Conservation (phyloP, 1,140 invertebrate genomes). For the Drosophila miranda region DNA sequence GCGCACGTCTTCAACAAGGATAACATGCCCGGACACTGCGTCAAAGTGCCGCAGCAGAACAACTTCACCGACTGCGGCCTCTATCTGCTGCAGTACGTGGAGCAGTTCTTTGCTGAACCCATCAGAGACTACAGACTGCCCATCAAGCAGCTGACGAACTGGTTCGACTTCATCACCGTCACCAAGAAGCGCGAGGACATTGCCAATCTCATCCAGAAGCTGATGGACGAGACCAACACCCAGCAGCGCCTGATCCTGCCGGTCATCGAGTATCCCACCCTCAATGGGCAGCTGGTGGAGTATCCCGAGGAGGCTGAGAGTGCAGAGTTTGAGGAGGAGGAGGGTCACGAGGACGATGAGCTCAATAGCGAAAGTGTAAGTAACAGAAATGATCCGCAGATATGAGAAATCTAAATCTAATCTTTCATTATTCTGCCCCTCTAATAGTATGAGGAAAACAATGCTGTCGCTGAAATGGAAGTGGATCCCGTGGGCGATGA, state of each 20-base stretch:
- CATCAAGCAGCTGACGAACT: constrained; percentile 88
- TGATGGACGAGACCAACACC: constrained; percentile 85
- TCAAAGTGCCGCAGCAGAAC: constrained; percentile 97
- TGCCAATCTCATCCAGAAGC: constrained; percentile 87
- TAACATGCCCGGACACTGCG: constrained; percentile 91
- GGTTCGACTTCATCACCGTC: constrained; percentile 91
- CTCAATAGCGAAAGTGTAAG: constrained; percentile 56
- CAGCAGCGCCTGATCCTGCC: constrained; percentile 84
- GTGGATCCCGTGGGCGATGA: constrained; percentile 67
- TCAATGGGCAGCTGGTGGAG: constrained; percentile 84
- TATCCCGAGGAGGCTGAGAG: constrained; percentile 71
- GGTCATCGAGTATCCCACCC: constrained; percentile 86
- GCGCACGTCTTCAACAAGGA: constrained; percentile 88
- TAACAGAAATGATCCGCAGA: not conserved
- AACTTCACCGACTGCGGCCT: constrained; percentile 99
- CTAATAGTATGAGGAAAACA: constrained; percentile 52
- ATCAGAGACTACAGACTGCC: constrained; percentile 89
- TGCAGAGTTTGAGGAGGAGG: constrained; percentile 81
- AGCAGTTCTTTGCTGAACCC: constrained; percentile 95
- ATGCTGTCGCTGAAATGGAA: constrained; percentile 59
- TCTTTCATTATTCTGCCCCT: not conserved
- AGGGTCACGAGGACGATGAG: constrained; percentile 70
- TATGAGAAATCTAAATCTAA: not conserved
- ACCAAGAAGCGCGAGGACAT: constrained; percentile 91
- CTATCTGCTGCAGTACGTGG: constrained; percentile 97